These are phyloP conservation scores for Montipora sp. DNA, from an alignment of 64 coral and sea anemone genomes.

Conservation along the genomic window DNA sequence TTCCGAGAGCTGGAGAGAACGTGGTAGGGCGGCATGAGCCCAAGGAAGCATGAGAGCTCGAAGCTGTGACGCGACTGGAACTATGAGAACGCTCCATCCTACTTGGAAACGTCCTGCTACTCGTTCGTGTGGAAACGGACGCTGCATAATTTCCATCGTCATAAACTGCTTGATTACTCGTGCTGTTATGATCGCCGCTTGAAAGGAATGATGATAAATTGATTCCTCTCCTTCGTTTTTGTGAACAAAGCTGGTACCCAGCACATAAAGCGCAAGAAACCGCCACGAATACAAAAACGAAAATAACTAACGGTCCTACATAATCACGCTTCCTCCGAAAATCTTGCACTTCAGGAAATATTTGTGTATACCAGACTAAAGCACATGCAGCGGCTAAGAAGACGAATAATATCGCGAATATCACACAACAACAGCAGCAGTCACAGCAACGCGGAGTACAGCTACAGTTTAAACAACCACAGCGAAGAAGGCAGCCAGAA, in stretches of 20 bases:
- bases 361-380: neutral
- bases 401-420: neutral
- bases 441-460: neutral
- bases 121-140: neutral
- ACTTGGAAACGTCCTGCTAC: neutral
- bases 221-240: neutral
- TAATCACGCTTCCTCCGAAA: neutral
- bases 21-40: too few species aligned
- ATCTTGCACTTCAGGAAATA: neutral
- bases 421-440: neutral
- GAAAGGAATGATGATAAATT: neutral
- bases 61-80: neutral
- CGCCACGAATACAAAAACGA: neutral
- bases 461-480: constrained; percentile 15
- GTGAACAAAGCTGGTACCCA: neutral
- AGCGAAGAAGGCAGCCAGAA: neutral
- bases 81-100: neutral
- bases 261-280: neutral
- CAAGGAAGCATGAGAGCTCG: neutral
- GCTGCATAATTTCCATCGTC: neutral
- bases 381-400: neutral
- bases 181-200: neutral
- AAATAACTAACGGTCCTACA: neutral
- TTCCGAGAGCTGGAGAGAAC: too few species aligned
- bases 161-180: neutral